Percentiles rank a stretch among this genome's conserved stretches.
These are phyloP conservation scores for Nesometra sesokonis DNA, from an alignment of 35 echinoderm and acorn worm genomes.

Conservation along the genomic window DNA sequence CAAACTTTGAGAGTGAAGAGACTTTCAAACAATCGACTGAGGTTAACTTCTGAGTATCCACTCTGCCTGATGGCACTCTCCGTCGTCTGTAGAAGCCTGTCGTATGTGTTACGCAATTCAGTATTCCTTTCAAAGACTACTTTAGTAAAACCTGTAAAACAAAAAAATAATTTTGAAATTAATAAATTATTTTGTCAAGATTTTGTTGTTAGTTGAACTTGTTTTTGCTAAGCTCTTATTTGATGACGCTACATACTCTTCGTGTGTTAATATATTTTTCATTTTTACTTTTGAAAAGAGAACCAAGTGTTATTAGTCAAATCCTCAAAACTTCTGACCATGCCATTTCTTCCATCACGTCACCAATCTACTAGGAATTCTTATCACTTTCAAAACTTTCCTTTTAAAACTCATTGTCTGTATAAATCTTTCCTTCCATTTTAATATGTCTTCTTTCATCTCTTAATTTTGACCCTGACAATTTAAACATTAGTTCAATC, in stretches of 20 bases:
- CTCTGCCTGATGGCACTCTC: slow-evolving; percentile 45
- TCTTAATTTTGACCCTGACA: too few relatives aligned
- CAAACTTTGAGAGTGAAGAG: slow-evolving; percentile 37
- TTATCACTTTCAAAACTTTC: background rate
- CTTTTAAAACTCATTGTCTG: background rate
- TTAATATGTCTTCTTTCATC: too few relatives aligned
- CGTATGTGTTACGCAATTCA: slow-evolving; percentile 12
- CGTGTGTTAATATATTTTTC: too few relatives aligned
- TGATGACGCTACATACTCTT: too few relatives aligned
- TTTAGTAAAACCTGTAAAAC: background rate
- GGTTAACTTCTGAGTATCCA: slow-evolving; percentile 86
- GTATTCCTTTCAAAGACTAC: background rate
- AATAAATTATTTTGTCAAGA: too few relatives aligned
- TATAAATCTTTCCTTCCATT: too few relatives aligned
- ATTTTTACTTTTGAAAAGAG: background rate
- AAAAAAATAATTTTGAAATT: background rate
- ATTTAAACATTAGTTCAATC: too few relatives aligned
- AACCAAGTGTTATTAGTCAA: background rate
- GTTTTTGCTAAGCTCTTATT: too few relatives aligned
- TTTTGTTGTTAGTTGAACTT: too few relatives aligned
- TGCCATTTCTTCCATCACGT: background rate
- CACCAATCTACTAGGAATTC: background rate
- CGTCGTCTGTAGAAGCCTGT: slow-evolving; percentile 26
- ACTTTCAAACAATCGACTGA: slow-evolving; percentile 60
- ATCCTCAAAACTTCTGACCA: too few relatives aligned